Evolutionary conservation across 2,888 invertebrate genomes (phyloP).

Genomic region (Idaea dimidiata): DNA sequence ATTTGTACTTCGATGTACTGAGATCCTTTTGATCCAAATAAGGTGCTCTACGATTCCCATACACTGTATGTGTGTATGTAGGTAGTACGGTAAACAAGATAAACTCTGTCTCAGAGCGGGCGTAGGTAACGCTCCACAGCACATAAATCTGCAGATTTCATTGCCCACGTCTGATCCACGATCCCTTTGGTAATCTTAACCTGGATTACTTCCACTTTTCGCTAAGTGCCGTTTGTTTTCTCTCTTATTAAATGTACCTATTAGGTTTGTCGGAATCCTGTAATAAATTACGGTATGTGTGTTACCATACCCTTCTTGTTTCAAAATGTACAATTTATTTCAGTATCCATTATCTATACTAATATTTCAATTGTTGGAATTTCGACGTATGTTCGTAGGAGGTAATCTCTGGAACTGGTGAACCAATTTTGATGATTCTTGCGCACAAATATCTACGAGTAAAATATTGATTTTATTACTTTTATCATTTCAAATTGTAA

Average conservation of each 20-base stretch:
- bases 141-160: conserved; percentile 64
- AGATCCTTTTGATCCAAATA: conserved; percentile 15
- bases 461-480: too few relatives aligned
- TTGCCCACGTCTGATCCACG: conserved; percentile 48
- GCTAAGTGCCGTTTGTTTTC: conserved; percentile 29
- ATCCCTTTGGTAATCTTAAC: conserved; percentile 44
- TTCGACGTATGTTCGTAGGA: too few relatives aligned
- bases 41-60: conserved; percentile 20
- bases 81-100: conserved; percentile 57
- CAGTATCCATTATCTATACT: too few relatives aligned
- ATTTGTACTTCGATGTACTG: conserved; percentile 4
- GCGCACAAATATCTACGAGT: too few relatives aligned
- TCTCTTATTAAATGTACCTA: conserved; percentile 14
- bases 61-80: conserved; percentile 35
- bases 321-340: too few relatives aligned
- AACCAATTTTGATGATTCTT: too few relatives aligned
- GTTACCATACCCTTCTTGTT: too few relatives aligned
- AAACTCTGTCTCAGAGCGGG: conserved; percentile 40
- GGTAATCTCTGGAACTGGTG: too few relatives aligned
- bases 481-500: too few relatives aligned
- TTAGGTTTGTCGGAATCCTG: not conserved
- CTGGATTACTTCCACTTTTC: conserved; percentile 37
- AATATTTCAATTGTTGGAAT: too few relatives aligned
- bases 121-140: conserved; percentile 42
- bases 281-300: not conserved